A percentile compares a stretch with the other conserved stretches of the same genome.
These are phyloP conservation scores for Jordanella pulchra DNA, from an alignment of 2,797 vertebrate genomes.

Conservation along the genomic window DNA sequence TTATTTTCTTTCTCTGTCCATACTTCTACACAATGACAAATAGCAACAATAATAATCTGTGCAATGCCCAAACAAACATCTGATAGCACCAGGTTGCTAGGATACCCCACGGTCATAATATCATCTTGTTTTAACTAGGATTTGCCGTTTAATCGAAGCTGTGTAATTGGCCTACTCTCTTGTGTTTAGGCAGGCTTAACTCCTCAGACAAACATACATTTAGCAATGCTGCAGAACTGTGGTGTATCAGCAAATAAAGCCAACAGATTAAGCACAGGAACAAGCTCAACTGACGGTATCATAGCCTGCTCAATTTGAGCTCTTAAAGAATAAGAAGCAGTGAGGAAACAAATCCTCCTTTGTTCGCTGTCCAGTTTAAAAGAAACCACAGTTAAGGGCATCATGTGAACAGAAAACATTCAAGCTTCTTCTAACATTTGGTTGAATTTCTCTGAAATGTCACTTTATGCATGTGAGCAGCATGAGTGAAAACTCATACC, in stretches of 20 bases:
- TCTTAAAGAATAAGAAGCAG: background rate
- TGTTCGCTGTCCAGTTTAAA: constrained; percentile 36
- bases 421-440: constrained; percentile 27
- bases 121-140: constrained; percentile 76
- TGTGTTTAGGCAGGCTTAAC: constrained; percentile 65
- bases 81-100: constrained; percentile 74
- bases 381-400: constrained; percentile 7
- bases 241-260: constrained; percentile 52
- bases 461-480: constrained; percentile 42
- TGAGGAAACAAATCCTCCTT: constrained; percentile 33
- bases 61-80: constrained; percentile 56
- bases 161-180: constrained; percentile 73
- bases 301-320: background rate
- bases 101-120: constrained; percentile 72
- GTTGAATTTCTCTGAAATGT: constrained; percentile 28
- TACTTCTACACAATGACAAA: constrained; percentile 55
- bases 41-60: constrained; percentile 56
- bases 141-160: constrained; percentile 74
- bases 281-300: constrained; percentile 14
- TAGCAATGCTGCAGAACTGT: constrained; percentile 43
- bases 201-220: constrained; percentile 55
- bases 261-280: constrained; percentile 41
- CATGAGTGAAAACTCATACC: constrained; percentile 29
- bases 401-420: constrained; percentile 21
- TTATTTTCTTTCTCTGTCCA: constrained; percentile 5